Percentiles rank a stretch among this genome's conserved stretches.
Evolutionary conservation across 2,113 vertebrate species (phyloP).

Genomic region (Cheirogaleus medius): DNA sequence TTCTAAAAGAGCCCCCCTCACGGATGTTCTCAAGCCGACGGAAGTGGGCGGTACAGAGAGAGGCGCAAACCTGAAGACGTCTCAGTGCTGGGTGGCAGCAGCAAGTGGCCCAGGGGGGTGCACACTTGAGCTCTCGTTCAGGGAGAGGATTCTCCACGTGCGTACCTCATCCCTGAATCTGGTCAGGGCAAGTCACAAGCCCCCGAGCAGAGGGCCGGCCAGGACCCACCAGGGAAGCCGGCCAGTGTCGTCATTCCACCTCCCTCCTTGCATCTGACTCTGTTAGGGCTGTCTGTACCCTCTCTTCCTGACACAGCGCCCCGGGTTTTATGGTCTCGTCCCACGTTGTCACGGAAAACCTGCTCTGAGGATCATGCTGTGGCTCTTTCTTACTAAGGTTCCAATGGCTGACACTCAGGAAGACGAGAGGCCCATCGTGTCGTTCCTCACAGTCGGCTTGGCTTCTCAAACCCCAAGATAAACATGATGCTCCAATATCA

Average conservation of each 20-base stretch:
- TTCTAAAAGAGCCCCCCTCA: fast-evolving
- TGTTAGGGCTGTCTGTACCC: neutral
- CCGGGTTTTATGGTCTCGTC: neutral
- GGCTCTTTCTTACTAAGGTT: neutral
- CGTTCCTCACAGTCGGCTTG: neutral
- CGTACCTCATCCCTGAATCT: too few species aligned
- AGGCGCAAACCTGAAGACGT: neutral
- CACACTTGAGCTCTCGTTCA: neutral
- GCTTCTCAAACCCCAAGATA: neutral
- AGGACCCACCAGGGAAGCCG: neutral
- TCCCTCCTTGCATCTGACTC: neutral
- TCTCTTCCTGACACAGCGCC: neutral
- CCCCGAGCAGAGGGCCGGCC: neutral
- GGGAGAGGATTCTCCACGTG: neutral
- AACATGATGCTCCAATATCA: neutral
- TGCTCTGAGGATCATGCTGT: fast-evolving
- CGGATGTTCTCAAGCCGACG: fast-evolving
- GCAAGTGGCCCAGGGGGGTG: neutral
- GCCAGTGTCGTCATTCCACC: neutral
- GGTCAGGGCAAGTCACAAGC: neutral
- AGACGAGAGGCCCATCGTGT: neutral
- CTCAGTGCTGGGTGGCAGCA: fast-evolving
- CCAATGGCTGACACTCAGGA: neutral
- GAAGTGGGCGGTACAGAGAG: neutral
- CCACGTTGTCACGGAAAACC: neutral